phyloP scores from a whole-genome alignment of 2,113 vertebrate genomes.

The Oenanthe oenanthe region DNA sequence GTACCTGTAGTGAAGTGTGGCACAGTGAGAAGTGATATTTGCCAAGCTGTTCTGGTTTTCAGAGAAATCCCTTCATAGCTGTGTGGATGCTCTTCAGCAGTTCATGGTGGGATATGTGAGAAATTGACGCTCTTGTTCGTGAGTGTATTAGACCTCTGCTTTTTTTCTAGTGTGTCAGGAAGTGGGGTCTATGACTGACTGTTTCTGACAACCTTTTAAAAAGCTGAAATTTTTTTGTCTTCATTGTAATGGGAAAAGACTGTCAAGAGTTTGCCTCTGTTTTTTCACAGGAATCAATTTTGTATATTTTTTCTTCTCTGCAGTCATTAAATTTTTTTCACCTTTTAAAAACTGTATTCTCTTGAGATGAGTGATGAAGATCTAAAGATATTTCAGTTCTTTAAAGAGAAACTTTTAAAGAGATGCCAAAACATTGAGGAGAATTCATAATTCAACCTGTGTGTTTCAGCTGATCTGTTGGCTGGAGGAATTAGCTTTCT shows the following conservation, averaged over 20 bases:
- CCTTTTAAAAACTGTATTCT: neutral
- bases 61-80: neutral
- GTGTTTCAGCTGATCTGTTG: neutral
- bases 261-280: neutral
- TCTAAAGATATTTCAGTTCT: neutral
- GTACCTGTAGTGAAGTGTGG: neutral
- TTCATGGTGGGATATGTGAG: neutral
- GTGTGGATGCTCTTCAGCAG: neutral
- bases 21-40: neutral
- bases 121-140: accelerated
- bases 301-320: neutral
- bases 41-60: neutral
- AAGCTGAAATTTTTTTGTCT: neutral
- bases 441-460: neutral
- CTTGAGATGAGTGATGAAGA: neutral
- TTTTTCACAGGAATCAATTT: neutral
- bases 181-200: neutral
- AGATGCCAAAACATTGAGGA: neutral
- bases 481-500: neutral
- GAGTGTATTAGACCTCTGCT: neutral
- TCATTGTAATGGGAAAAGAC: neutral
- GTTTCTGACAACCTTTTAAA: neutral
- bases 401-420: neutral
- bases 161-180: neutral
- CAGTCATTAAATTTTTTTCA: neutral